Conservation (phyloP, 2,888 invertebrate genomes). For the Lasioglossum calceatum region DNA sequence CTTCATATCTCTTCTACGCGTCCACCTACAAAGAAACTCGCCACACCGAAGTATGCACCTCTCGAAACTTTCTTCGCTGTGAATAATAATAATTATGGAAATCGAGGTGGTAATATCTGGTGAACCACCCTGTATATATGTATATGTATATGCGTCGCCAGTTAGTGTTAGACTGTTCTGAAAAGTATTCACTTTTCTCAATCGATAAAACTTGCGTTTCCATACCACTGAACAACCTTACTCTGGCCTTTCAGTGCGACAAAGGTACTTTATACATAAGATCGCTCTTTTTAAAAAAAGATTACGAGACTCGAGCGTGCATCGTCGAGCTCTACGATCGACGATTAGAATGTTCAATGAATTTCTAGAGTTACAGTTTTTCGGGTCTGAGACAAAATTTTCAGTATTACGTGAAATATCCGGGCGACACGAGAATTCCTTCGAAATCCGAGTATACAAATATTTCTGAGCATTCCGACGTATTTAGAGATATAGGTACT, state of each 20-base stretch:
- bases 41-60: no score
- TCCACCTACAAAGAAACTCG: no score
- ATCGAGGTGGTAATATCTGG: no score
- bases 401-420: slow-evolving; percentile 5
- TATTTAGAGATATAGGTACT: neutral
- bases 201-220: slow-evolving; percentile 18
- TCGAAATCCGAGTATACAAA: neutral
- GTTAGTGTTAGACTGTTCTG: slow-evolving; percentile 3
- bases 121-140: no score
- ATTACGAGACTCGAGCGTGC: neutral
- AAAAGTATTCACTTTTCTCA: neutral
- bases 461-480: neutral
- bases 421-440: neutral
- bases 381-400: slow-evolving; percentile 9
- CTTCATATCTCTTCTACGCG: no score
- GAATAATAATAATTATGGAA: no score
- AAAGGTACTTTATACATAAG: neutral
- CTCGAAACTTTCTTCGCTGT: no score
- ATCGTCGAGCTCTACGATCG: no score
- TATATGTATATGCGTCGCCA: slow-evolving; percentile 1
- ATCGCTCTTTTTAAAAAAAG: neutral
- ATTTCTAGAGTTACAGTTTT: neutral
- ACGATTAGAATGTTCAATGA: neutral
- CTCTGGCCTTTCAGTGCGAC: neutral
- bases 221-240: neutral